Evolutionary conservation across 2,113 vertebrate species (phyloP), one percentile per base, ranked within the genome.

Genomic region (Chrysochloris asiatica): DNA sequence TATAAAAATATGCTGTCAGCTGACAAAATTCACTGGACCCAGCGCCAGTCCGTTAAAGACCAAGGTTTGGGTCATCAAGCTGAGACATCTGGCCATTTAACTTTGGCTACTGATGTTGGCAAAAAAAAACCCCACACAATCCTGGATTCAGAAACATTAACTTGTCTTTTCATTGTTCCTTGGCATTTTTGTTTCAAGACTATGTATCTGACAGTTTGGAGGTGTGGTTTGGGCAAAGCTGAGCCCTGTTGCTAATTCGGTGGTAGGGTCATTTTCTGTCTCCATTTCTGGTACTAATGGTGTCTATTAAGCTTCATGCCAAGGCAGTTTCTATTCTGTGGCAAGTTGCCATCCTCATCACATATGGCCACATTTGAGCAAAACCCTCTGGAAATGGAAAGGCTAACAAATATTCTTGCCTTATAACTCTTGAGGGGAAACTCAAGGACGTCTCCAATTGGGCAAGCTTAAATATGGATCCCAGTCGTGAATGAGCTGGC

Each of bases 51-150:
- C 69, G 94, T 95, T 96, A 97, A 96, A 95, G 89, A 69, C 17
- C 81, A 85, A 67, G 94, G 67, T 86, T 93, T 79, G 52, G 82
- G 17, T 88, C 89, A 4, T 94, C 90, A 95, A 91, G 41, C 82
- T 89, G 94, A 95, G 96, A 90, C 93, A 96, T 94, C 95, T 97
- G 96, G 73, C 94, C 92, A 79, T 56, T 86, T 92, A 92, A 92
- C 72, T 30, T 96, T 95, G 82, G 79, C 48, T 28, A 82, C 19
- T 89, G 77, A 93, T 61, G 75, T 75, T 22, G 84, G 96, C 95
- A 96, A 95, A 93, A 93, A 96, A 38, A 48, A 0, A 0, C n/a
- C n/a, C n/a, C n/a, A n/a, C 22, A 47, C 21, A 81, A 86, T 73
- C 7, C 41, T 96, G 71, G 38, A 95, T 92, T 87, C 22, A 77